phyloP scores from a whole-genome alignment of 1,140 invertebrate genomes.

The Drosophila aff. region DNA sequence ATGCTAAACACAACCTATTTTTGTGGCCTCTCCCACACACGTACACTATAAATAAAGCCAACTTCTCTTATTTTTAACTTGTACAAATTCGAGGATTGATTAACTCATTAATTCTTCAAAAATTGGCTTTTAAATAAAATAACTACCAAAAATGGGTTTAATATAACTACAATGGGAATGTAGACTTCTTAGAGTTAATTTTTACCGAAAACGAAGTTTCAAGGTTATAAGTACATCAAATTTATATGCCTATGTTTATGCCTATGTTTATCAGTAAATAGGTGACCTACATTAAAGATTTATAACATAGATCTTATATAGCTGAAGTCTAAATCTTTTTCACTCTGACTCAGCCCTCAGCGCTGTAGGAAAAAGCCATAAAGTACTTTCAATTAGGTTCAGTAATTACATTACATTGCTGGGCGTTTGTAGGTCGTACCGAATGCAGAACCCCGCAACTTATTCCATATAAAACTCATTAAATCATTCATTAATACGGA shows the following conservation, averaged over 20 bases:
- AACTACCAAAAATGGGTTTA: no score
- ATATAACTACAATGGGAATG: no score
- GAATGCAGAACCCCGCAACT: neutral
- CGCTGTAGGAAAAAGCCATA: conserved; percentile 12
- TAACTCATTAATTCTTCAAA: no score
- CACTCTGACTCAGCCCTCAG: neutral
- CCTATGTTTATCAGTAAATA: neutral
- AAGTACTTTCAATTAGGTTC: conserved; percentile 39
- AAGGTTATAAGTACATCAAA: no score
- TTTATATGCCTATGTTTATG: neutral
- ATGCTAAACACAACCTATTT: no score
- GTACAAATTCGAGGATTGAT: no score
- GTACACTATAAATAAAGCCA: no score
- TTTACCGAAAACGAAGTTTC: no score
- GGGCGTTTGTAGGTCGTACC: neutral
- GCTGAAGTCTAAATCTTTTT: neutral
- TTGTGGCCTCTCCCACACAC: no score
- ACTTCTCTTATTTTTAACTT: no score
- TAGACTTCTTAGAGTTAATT: no score
- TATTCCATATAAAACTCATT: conserved; percentile 8
- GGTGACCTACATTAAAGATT: neutral
- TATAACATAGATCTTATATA: neutral
- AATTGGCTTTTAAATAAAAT: no score
- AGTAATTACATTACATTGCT: conserved; percentile 20
- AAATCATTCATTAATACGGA: conserved; percentile 23